Evolutionary conservation across 2,888 invertebrate genomes (phyloP).

Genomic region (Luperina testacea): DNA sequence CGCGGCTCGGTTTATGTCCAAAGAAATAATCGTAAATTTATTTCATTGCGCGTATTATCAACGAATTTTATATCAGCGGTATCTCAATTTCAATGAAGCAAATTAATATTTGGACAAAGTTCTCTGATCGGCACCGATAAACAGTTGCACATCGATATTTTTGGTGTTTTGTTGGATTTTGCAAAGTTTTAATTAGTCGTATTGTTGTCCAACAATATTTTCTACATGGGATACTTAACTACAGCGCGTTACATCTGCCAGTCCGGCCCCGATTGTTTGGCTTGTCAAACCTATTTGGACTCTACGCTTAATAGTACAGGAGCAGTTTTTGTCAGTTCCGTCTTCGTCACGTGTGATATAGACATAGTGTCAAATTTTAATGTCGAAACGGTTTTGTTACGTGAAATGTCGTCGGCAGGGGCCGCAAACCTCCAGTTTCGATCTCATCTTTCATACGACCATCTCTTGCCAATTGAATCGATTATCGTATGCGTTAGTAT

Average conservation of each 20-base stretch:
- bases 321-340: conserved; percentile 70
- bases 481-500: conserved; percentile 54
- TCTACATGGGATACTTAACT: conserved; percentile 74
- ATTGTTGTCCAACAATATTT: conserved; percentile 83
- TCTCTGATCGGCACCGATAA: conserved; percentile 71
- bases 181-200: conserved; percentile 82
- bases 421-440: conserved; percentile 76
- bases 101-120: conserved; percentile 71
- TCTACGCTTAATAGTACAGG: conserved; percentile 68
- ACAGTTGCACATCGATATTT: conserved; percentile 73
- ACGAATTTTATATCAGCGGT: conserved; percentile 64
- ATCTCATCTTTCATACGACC: conserved; percentile 83
- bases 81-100: conserved; percentile 72
- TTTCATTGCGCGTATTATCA: conserved; percentile 68
- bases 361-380: conserved; percentile 86
- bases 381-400: conserved; percentile 83
- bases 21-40: conserved; percentile 70
- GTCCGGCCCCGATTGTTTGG: conserved; percentile 56
- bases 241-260: conserved; percentile 82
- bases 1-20: conserved; percentile 65
- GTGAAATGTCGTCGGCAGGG: conserved; percentile 78
- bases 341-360: conserved; percentile 73
- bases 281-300: conserved; percentile 73
- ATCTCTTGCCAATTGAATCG: conserved; percentile 75
- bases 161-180: conserved; percentile 76